phyloP scores from a whole-genome alignment of 2,113 vertebrate species.

The Centropristis striata region DNA sequence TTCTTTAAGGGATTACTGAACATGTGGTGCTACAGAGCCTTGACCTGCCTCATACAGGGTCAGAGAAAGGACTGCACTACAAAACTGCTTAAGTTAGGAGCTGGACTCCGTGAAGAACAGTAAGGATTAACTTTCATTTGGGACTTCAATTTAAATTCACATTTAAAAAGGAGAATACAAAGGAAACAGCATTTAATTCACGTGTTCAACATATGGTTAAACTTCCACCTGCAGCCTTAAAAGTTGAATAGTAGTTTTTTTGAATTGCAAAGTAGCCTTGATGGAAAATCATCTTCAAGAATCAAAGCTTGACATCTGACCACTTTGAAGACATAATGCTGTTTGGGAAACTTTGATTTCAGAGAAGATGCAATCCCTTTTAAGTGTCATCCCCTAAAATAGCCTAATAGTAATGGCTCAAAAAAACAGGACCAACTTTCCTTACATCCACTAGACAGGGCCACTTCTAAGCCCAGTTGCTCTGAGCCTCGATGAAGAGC shows the following conservation, averaged over 20 bases:
- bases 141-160: slow-evolving; percentile 60
- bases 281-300: slow-evolving; percentile 40
- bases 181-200: slow-evolving; percentile 43
- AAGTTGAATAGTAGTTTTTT: slow-evolving; percentile 2
- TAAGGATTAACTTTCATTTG: slow-evolving; percentile 62
- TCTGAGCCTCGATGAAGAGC: slow-evolving; percentile 55
- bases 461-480: slow-evolving; percentile 52
- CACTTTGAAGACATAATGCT: slow-evolving; percentile 49
- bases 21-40: slow-evolving; percentile 71
- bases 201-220: slow-evolving; percentile 55
- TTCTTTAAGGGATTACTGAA: slow-evolving; percentile 74
- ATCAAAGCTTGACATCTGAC: slow-evolving; percentile 66
- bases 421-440: slow-evolving; percentile 32
- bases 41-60: slow-evolving; percentile 69
- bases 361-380: slow-evolving; percentile 40
- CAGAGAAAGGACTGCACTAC: slow-evolving; percentile 53
- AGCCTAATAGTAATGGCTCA: slow-evolving; percentile 46
- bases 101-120: slow-evolving; percentile 52
- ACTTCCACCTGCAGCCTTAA: slow-evolving; percentile 49
- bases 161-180: slow-evolving; percentile 48
- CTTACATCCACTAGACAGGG: slow-evolving; percentile 49
- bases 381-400: slow-evolving; percentile 56
- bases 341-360: slow-evolving; percentile 59
- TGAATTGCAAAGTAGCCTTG: slow-evolving; percentile 44
- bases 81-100: slow-evolving; percentile 34